These are phyloP conservation scores for Chrysolina oricalcia DNA, from an alignment of 2,888 invertebrate species.

Conservation along the genomic window DNA sequence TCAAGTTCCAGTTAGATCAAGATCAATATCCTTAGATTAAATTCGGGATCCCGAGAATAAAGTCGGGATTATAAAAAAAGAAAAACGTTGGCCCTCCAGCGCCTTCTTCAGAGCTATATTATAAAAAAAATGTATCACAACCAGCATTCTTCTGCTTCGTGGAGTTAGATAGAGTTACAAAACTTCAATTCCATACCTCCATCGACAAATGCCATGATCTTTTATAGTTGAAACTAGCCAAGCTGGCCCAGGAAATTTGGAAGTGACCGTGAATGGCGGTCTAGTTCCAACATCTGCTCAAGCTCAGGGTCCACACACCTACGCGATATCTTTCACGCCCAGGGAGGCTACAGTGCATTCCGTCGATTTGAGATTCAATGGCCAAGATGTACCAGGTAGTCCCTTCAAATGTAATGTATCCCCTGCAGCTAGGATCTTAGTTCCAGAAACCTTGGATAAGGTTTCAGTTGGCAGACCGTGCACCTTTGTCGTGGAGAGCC, in stretches of 20 bases:
- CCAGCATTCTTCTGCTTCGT: no score
- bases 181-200: no score
- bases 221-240: slow-evolving; percentile 94
- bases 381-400: slow-evolving; percentile 94
- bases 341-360: slow-evolving; percentile 92
- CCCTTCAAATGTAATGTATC: slow-evolving; percentile 87
- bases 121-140: no score
- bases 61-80: no score
- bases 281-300: slow-evolving; percentile 97
- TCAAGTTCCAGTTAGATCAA: no score
- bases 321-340: slow-evolving; percentile 97
- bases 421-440: slow-evolving; percentile 88
- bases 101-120: no score
- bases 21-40: no score
- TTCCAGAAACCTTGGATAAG: slow-evolving; percentile 90
- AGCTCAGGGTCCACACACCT: slow-evolving; percentile 96
- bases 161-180: no score
- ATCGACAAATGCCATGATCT: background rate
- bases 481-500: slow-evolving; percentile 90
- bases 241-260: slow-evolving; percentile 98
- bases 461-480: slow-evolving; percentile 90
- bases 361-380: slow-evolving; percentile 96
- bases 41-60: no score
- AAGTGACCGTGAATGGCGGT: slow-evolving; percentile 98
- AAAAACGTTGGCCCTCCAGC: no score